Base-by-base conservation (phyloP, 2,797 vertebrate species). In the Halcyon leucocephala region DNA sequence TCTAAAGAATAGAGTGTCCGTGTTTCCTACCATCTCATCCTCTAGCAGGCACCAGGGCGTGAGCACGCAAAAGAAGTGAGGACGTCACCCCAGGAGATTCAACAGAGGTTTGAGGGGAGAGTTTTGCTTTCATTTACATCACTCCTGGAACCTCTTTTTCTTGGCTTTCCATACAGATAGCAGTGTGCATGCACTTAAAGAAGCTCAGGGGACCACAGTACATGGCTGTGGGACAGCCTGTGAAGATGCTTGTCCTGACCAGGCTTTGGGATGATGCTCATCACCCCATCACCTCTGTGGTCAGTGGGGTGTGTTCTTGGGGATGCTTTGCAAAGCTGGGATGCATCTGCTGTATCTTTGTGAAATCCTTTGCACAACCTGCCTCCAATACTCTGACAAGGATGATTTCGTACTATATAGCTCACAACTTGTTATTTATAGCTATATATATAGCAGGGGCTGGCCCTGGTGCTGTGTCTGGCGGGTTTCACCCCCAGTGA, bases 1-100 rank as follows among this genome's bases (percentile, higher is more conserved):
- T n/a, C 51, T 35, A 35, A 76, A 86, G 46, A 84, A 18, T 65
- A 62, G 26, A 0, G 0, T 14, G 31, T 31, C 13, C 0, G 0
- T 9, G 21, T 51, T 67, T 64, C 28, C n/a, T 81, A 26, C 14
- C 24, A 7, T 21, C 71, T 52, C 0, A 0, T 46, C 51, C 70
- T 16, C 66, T 57, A 0, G 3, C 33, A 35, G 54, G 11, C 33
- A 57, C 12, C 15, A 21, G 22, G 25, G 33, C 2, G 70, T 25
- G 14, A 82, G 18, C 54, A 25, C 0, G 4, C 21, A 39, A 44
- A 51, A 49, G 15, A 14, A 3, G 4, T 22, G 44, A 86, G 57
- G 71, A 8, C 15, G 18, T 25, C 49, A 42, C 11, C 31, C 33
- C 54, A 20, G 44, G 20, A 67, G 12, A 8, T 6, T 87, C 0